Evolutionary conservation across 2,888 invertebrate species (phyloP), one percentile per base, ranked within the genome.

Genomic region (Caenorhabditis sinica): DNA sequence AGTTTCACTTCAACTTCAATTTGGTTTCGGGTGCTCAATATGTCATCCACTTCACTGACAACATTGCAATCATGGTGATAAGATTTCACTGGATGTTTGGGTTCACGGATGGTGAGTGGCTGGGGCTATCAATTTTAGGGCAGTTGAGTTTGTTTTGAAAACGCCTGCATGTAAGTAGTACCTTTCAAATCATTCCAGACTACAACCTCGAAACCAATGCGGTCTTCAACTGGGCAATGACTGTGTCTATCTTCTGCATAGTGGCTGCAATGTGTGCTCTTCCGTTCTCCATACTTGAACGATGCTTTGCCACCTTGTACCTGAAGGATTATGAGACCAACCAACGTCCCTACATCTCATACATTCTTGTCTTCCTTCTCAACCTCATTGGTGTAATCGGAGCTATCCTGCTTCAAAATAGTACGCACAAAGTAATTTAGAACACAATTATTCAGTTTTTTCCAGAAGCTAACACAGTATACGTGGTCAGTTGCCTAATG

Each of bases 1-100:
- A 81, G 53, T 81, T 81, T 23, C 80, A 81, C 30, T 81, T 49
- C 43, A 81, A 81, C 40, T 81, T 81, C 60, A 73, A 73, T 49
- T 25, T 81, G 8, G 33, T 81, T 2, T 73, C 68, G 0, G 80
- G 80, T 13, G 23, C 51, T n/a, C 73, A 73, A 53, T 81, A 68
- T 49, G 33, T 81, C n/a, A 81, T 81, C 17, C 80, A 81, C 53
- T 60, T 73, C 20, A 3, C 61, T 3, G 80, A 81, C n/a, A 81
- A 81, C 30, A 11, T 81, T 20, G 58, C 58, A 0, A 68, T 81
- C 1, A 63, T 73, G 5, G 40, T 25, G 15, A 81, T 81, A 53
- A n/a, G 73, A 11, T n/a, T 73, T 20, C 65, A 73, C 11, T 73
- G 58, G 66, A 40, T 80, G 5, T n/a, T 66, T 20, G 72, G 80